Evolutionary conservation across 2,888 invertebrate genomes (phyloP), one percentile per base, ranked within the genome.

Genomic region (Hydriomena furcata): DNA sequence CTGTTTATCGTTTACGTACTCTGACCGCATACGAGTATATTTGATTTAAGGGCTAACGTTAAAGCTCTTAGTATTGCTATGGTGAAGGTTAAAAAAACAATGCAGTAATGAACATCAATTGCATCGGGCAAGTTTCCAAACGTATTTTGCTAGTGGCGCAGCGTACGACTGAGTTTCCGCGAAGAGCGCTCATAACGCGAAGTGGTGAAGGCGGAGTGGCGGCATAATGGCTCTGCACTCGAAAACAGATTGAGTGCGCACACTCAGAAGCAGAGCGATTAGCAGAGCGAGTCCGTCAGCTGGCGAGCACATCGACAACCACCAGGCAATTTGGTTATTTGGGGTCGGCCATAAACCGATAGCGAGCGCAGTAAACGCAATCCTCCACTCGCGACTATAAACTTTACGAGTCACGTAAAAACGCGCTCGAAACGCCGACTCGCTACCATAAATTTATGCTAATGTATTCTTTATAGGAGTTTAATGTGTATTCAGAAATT

Each of bases 381-480:
- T 88, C 84, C 88, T 84, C 87, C 86, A 88, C 88, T 86, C 84
- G 89, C 88, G 86, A 83, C 88, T 84, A 85, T 90, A 90, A 89
- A 90, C 82, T 90, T 90, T 90, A 90, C 89, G 90, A 90, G 88
- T 84, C 85, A 88, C 89, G 89, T 89, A 90, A 90, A 90, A 90
- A 89, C 89, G 86, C 86, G 87, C 84, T 87, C 84, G 81, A 82
- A 86, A 85, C 84, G 84, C 82, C 86, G 84, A 85, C 84, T 85
- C 77, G 84, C 89, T 84, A 80, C 88, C 86, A 87, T 90, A 89
- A 90, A 90, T 90, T 90, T 88, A 90, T 90, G 90, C 88, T 90
- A 90, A 90, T 90, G 89, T 89, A 90, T 90, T 90, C 90, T 89
- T 88, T 90, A 90, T 90, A 88, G 89, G 86, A 89, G 85, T 89